A percentile compares a stretch with the other conserved stretches of the same genome.
These are phyloP conservation scores for Melanostoma mellinum DNA, from an alignment of 2,888 invertebrate species.

Conservation along the genomic window DNA sequence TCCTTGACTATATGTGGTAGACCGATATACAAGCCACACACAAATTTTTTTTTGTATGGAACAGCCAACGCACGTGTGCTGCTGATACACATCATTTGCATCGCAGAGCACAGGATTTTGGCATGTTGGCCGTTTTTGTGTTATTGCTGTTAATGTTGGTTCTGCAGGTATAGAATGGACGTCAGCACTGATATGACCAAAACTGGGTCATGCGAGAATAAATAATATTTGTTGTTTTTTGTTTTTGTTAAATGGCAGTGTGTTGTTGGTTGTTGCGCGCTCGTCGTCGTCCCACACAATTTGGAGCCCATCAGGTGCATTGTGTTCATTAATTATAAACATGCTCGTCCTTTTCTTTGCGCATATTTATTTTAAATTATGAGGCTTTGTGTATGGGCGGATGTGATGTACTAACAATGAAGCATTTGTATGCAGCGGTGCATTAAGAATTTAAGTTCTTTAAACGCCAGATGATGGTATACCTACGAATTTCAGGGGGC, in stretches of 20 bases:
- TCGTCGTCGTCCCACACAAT: conserved; percentile 17
- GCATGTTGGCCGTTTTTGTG: conserved; percentile 9
- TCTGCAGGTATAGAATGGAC: conserved; percentile 27
- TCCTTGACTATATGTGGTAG: conserved; percentile 18
- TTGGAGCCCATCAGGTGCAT: conserved; percentile 54
- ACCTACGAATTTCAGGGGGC: neutral
- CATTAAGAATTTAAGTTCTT: neutral
- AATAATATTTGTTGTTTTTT: conserved; percentile 41
- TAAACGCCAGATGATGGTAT: neutral
- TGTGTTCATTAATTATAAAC: conserved; percentile 68
- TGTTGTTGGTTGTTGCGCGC: neutral
- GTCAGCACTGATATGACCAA: conserved; percentile 38
- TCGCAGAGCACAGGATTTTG: conserved; percentile 37
- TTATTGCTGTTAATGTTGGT: conserved; percentile 9
- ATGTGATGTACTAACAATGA: conserved; percentile 1
- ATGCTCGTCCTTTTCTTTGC: conserved; percentile 47
- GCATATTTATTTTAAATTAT: conserved; percentile 55
- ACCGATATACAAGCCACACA: neutral
- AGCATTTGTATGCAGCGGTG: neutral
- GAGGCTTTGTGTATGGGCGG: conserved; percentile 16
- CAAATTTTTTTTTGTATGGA: conserved; percentile 6
- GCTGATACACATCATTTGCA: conserved; percentile 50
- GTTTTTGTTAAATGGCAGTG: neutral
- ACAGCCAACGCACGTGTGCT: conserved; percentile 37
- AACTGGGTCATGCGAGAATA: conserved; percentile 70